Conservation (phyloP, 2,113 vertebrate genomes). For the Cynopterus brachyotis region DNA sequence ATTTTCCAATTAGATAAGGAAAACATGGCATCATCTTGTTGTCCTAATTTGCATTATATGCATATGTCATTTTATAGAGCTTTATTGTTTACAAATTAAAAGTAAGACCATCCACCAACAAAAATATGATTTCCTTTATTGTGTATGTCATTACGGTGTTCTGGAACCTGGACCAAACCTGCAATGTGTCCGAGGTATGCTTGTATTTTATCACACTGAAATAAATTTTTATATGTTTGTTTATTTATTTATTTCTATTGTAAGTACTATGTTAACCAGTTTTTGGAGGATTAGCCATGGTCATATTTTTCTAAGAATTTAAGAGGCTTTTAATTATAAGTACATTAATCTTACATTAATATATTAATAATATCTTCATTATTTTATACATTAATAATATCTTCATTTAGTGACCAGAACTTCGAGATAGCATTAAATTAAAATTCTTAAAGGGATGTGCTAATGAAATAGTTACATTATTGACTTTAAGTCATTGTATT, state of each 20-base stretch:
- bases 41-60: background rate
- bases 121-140: background rate
- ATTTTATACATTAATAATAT: background rate
- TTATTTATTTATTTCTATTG: background rate
- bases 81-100: background rate
- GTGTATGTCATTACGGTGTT: background rate
- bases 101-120: background rate
- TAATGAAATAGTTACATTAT: background rate
- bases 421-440: background rate
- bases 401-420: background rate
- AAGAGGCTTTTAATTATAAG: background rate
- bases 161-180: background rate
- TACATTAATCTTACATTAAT: background rate
- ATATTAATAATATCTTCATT: background rate
- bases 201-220: background rate
- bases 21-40: background rate
- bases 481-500: background rate
- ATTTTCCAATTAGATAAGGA: background rate
- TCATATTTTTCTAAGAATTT: background rate
- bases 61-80: background rate
- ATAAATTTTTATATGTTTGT: background rate
- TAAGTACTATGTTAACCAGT: background rate
- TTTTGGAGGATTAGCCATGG: background rate
- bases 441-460: background rate
- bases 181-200: background rate